Evolutionary conservation across 2,113 vertebrate genomes (phyloP), one percentile per base, ranked within the genome.

Genomic region (Pomatostomus ruficeps): DNA sequence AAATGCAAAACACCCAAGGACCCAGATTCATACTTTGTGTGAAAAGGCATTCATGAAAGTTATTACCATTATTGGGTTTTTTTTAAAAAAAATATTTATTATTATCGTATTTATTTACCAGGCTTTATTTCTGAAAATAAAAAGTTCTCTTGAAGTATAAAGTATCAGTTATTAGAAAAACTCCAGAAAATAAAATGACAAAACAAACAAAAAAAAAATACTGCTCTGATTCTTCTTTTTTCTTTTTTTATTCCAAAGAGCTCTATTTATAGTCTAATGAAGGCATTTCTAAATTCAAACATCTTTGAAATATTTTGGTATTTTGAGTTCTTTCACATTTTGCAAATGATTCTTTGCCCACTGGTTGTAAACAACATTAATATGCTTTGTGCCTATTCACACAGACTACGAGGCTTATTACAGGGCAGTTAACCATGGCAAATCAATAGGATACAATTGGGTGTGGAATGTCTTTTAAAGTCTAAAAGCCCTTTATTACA

Each of bases 371-470:
- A 75, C 8, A 11, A 74, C 46, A 79, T 52, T 38, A 46, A 71
- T 31, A 28, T 73, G 71, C 75, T 94, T 83, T 80, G 61, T 46
- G 61, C 45, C 90, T 88, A 55, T 61, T 88, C 62, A 45, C 29
- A 58, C 48, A 49, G 65, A 36, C 28, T 42, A 72, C 5, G 57
- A 90, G 38, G 38, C 62, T 89, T 71, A 79, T 92, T 89, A 89
- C 31, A 22, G 95, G 26, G 83, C 24, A 72, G 72, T 57, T 95
- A 91, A 95, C 84, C 89, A 88, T 88, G 80, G 88, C 80, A 96
- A 96, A 97, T 96, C 92, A 90, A 92, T 91, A 89, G 81, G 84
- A 85, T 82, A 74, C 90, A 96, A 96, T 75, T 76, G 21, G 48
- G 59, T 43, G 74, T 76, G 89, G 88, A 95, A 85, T 71, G 81